phyloP scores from a whole-genome alignment of 2,888 invertebrate species.

The Oligia latruncula region DNA sequence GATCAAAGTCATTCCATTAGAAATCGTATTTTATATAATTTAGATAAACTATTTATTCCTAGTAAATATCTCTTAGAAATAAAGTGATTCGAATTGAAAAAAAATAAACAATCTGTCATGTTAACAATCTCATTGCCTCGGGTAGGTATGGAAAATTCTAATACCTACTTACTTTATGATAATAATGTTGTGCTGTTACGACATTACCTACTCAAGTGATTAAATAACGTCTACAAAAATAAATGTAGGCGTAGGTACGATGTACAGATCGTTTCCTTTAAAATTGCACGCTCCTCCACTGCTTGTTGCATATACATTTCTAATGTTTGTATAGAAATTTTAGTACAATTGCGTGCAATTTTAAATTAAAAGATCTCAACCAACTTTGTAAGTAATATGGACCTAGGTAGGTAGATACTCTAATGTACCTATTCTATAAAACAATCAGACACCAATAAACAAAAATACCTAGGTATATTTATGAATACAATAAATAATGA shows the following conservation, averaged over 20 bases:
- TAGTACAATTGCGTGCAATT: background rate
- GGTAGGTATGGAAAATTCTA: slow-evolving; percentile 13
- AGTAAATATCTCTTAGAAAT: slow-evolving; percentile 46
- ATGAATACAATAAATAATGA: slow-evolving; percentile 8
- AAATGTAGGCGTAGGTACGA: background rate
- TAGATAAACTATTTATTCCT: slow-evolving; percentile 65
- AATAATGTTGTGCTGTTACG: slow-evolving; percentile 5
- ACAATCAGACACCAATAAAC: slow-evolving; percentile 15
- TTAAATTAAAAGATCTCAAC: background rate
- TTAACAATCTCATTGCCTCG: slow-evolving; percentile 51
- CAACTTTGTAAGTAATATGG: slow-evolving; percentile 6
- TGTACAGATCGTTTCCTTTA: background rate
- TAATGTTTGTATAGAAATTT: background rate
- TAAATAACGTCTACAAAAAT: slow-evolving; percentile 24
- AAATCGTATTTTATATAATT: slow-evolving; percentile 59
- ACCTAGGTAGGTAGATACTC: background rate
- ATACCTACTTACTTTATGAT: slow-evolving; percentile 21
- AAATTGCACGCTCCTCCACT: background rate
- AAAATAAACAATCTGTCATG: slow-evolving; percentile 15
- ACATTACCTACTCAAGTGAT: slow-evolving; percentile 24
- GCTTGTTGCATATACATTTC: background rate
- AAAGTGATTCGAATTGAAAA: slow-evolving; percentile 38
- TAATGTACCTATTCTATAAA: slow-evolving; percentile 8
- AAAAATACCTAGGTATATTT: background rate
- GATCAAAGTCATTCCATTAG: slow-evolving; percentile 77